These are phyloP conservation scores for Pristionchus mayeri DNA, from an alignment of 2,888 invertebrate genomes.

Conservation along the genomic window DNA sequence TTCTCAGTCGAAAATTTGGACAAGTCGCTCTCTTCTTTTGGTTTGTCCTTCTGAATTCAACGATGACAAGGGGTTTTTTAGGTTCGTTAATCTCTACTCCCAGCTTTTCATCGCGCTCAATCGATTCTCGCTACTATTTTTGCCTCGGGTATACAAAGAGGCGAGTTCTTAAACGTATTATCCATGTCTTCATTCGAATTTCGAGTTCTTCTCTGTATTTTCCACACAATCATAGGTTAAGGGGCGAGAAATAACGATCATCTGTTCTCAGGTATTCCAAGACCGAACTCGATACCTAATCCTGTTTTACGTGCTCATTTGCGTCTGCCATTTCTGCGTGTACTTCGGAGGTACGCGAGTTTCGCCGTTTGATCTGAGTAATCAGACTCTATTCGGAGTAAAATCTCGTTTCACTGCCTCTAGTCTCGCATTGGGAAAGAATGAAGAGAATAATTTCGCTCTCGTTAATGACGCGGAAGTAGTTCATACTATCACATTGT, in stretches of 20 bases:
- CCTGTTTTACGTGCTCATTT: neutral
- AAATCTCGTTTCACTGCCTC: no score
- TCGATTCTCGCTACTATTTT: constrained; percentile 20
- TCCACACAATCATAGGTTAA: no score
- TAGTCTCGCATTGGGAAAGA: no score
- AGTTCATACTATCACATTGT: neutral
- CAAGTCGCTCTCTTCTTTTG: constrained; percentile 22
- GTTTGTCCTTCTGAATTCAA: neutral
- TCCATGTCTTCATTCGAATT: neutral
- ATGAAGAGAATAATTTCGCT: no score
- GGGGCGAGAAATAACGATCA: no score
- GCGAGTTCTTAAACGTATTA: neutral
- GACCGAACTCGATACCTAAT: neutral
- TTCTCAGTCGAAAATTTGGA: neutral
- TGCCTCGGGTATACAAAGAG: neutral
- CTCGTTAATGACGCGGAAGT: no score
- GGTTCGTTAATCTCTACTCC: constrained; percentile 32
- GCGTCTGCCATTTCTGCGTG: neutral
- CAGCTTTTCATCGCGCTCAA: constrained; percentile 27
- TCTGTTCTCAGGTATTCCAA: neutral
- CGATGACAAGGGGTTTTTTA: no score
- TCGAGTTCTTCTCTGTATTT: no score
- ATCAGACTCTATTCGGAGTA: no score
- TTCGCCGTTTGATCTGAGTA: no score
- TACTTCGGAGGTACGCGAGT: constrained; percentile 19